Conservation (phyloP, 2,888 invertebrate genomes). For the Mythimna vitellina region DNA sequence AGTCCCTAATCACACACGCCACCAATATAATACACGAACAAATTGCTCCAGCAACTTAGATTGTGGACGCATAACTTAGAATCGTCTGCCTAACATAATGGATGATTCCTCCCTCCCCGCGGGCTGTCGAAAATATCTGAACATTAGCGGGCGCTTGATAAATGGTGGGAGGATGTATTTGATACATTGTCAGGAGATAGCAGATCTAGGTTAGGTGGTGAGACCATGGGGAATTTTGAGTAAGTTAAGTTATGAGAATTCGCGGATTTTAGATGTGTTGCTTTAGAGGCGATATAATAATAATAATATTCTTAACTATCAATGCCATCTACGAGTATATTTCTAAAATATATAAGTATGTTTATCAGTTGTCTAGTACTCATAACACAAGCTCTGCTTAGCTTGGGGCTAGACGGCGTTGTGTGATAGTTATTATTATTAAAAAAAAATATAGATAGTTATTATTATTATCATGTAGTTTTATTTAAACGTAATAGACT, state of each 20-base stretch:
- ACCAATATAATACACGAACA: conserved; percentile 38
- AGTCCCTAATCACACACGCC: conserved; percentile 37
- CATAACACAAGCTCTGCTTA: too few species aligned
- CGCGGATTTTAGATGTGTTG: neutral
- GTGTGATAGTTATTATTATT: too few species aligned
- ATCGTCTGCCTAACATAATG: conserved; percentile 63
- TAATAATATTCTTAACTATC: too few species aligned
- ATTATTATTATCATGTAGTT: too few species aligned
- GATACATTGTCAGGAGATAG: conserved; percentile 49
- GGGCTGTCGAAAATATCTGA: conserved; percentile 63
- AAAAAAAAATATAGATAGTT: too few species aligned
- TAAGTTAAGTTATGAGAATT: neutral
- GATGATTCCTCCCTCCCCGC: conserved; percentile 42
- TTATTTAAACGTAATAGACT: too few species aligned
- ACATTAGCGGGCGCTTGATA: conserved; percentile 63
- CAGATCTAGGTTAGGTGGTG: conserved; percentile 35
- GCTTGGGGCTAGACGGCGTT: too few species aligned
- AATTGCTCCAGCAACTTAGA: conserved; percentile 67
- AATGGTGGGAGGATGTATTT: conserved; percentile 47
- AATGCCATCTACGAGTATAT: too few species aligned
- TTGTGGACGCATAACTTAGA: conserved; percentile 69
- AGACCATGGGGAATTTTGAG: conserved; percentile 9
- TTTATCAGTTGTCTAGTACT: too few species aligned
- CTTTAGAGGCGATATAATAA: neutral
- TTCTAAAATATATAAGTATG: too few species aligned